Base-by-base conservation (phyloP, 2,888 invertebrate species). In the Brenthis hecate region DNA sequence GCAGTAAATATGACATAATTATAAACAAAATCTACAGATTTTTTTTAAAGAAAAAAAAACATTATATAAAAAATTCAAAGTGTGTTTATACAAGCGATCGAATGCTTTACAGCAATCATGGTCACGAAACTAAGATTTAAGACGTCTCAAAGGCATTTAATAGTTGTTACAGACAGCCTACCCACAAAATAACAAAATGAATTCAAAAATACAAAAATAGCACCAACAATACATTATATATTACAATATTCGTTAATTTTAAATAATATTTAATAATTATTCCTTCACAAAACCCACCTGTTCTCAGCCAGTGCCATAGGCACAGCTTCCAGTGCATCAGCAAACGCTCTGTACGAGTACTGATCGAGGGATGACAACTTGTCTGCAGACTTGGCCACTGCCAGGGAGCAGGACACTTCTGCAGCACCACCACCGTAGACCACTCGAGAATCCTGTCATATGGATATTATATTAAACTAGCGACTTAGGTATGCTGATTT, bases 371-470 rank as follows among this genome's bases (percentile, higher is more conserved):
- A 96, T 1, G 98, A 94, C 76, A 97, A 93, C 83, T 96, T 95
- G 85, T 99, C 98, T 1, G 99, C 99, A 74, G 97, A 96, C 69
- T 96, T 95, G 6, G 96, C 96, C 36, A 99, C 98, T 1, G 97
- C 97, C 74, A 99, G 86, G 28, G 99, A 96, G 85, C 99, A 99
- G 13, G 99, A 96, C 50, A 99, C 95, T 93, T 99, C 99, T 0
- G 99, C 96, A 1, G 99, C 98, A 19, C 99, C 99, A 56, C 99
- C 99, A 54, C 99, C 99, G 91, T 98, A 99, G 14, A 99, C 98
- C 74, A 99, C 96, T 73, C 95, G 94, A 0, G 95, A 95, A 80
- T 96, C 96, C 94, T 94, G 78, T 43, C 11, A 0, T 11, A 50
- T 36, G 5, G 51, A 13, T 16, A 32, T 47, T 14, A 56, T 47